Evolutionary conservation across 2,113 vertebrate genomes (phyloP).

Genomic region (Zosterops pallidus): DNA sequence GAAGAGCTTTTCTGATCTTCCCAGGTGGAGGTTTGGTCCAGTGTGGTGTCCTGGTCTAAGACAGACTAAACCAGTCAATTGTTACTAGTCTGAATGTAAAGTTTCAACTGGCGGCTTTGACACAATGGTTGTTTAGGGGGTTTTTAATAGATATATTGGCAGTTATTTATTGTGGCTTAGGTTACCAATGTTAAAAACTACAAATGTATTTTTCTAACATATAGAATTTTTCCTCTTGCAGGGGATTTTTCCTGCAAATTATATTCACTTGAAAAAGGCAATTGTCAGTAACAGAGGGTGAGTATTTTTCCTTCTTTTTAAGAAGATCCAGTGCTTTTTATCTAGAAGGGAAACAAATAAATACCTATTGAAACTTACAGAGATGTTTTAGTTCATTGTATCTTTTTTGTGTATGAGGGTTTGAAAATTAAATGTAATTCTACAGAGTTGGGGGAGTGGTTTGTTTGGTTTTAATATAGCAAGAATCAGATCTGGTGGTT

Average conservation of each 20-base stretch:
- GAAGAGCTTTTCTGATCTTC: neutral
- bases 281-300: slow-evolving; percentile 84
- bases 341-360: neutral
- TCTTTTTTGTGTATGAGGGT: neutral
- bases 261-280: slow-evolving; percentile 85
- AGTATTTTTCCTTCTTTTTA: slow-evolving; percentile 60
- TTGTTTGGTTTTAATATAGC: neutral
- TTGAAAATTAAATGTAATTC: neutral
- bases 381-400: neutral
- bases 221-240: slow-evolving; percentile 55
- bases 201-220: slow-evolving; percentile 19
- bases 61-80: neutral
- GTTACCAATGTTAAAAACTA: neutral
- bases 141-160: neutral
- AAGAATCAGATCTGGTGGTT: neutral
- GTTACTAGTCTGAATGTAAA: neutral
- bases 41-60: neutral
- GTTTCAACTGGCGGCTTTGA: neutral
- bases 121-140: too few species aligned
- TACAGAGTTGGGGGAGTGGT: fast-evolving
- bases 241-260: slow-evolving; percentile 85
- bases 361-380: neutral
- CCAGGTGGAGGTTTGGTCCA: neutral
- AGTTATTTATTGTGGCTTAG: neutral
- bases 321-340: neutral